Base-by-base conservation (phyloP, 1,140 invertebrate species). In the Globodera rostochiensis region DNA sequence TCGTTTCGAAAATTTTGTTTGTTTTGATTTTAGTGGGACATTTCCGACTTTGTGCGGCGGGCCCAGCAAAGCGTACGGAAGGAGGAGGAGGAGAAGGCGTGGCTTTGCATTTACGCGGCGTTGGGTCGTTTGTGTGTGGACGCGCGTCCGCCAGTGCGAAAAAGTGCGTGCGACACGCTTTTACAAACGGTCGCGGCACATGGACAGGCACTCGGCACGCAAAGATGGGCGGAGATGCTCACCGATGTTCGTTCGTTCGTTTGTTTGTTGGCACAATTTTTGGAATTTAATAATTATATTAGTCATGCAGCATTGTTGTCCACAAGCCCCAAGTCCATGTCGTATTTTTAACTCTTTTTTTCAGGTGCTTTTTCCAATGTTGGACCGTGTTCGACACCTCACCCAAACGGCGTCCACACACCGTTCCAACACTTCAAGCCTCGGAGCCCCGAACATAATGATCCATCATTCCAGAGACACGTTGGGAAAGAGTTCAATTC, bases 391-490 rank as follows among this genome's bases (percentile, higher is more conserved):
- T 15, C 91, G 94, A 85, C 94, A 93, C 83, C 92, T 95, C 50
- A 97, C 95, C 13, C 95, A 94, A 88, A 94, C 94, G 69, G 97
- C 97, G 1, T 97, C 96, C 82, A 95, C 93, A 80, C 95, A 96
- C 89, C 96, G 96, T 91, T 77, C 80, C 21, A 82, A 71, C 64
- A 95, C 96, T 47, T 79, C 83, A 19, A 94, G 96, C 87, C 94
- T 94, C 1, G 94, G 94, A 71, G 95, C 94, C 69, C 67, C 78
- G 36, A 96, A 96, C 88, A 96, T 99, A 85, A 92, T 99, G 0
- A 98, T 99, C 85, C 97, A 99, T 91, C 97, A 99, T 91, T 97
- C 96, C 0, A 92, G 97, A 84, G 98, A 99, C 90, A 99, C 97
- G 74, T 76, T 53, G n/a, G 21, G 19, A 45, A 60, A 36, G 25